These are phyloP conservation scores for Rotaria magnacalcarata DNA, from an alignment of 2,888 invertebrate genomes.

Conservation along the genomic window DNA sequence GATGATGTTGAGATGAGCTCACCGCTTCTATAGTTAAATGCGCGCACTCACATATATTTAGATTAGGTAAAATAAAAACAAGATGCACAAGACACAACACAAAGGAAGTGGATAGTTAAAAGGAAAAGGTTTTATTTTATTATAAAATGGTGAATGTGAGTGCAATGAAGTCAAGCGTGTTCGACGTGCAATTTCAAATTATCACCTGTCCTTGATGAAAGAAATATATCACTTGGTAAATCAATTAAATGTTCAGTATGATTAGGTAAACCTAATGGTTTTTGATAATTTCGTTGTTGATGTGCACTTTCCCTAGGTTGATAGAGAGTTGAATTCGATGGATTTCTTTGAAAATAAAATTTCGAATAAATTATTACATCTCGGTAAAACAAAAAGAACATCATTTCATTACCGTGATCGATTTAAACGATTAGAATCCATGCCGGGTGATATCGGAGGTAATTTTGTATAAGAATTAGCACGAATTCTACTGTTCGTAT, in stretches of 20 bases:
- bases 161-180: background rate
- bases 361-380: too few relatives aligned
- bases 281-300: background rate
- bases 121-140: background rate
- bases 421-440: background rate
- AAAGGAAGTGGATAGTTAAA: background rate
- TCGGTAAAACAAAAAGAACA: too few relatives aligned
- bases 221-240: constrained; percentile 36
- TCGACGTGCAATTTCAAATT: background rate
- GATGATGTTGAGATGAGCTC: background rate
- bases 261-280: background rate
- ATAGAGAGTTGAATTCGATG: background rate
- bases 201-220: background rate
- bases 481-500: background rate
- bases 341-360: background rate
- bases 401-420: background rate
- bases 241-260: constrained; percentile 25
- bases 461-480: background rate
- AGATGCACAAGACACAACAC: background rate
- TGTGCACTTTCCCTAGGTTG: background rate
- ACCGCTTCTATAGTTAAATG: background rate
- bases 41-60: background rate
- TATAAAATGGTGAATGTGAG: background rate
- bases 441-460: background rate
- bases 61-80: background rate